phyloP scores from a whole-genome alignment of 2,113 vertebrate genomes.

The Syrmaticus mikado region DNA sequence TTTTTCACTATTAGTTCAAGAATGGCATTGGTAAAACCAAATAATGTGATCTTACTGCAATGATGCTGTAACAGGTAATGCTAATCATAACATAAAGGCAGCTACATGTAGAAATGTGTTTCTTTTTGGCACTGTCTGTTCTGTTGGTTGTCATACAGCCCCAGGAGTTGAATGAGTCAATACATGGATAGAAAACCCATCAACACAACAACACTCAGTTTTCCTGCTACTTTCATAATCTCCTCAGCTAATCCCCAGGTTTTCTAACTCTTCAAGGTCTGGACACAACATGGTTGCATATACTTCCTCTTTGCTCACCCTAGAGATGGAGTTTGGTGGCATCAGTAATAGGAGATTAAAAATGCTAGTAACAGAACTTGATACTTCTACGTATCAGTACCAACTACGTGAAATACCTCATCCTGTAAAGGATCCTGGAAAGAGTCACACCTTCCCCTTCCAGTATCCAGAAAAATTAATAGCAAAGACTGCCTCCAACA shows the following conservation, averaged over 20 bases:
- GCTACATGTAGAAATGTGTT: background rate
- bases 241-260: background rate
- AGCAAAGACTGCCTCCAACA: background rate
- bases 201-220: background rate
- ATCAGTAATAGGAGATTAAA: background rate
- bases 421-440: background rate
- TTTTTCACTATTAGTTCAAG: background rate
- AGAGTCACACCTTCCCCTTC: background rate
- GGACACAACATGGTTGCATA: background rate
- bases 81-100: background rate
- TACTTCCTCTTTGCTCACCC: background rate
- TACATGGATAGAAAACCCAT: background rate
- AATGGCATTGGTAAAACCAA: background rate
- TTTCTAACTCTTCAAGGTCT: background rate
- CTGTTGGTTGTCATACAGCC: background rate
- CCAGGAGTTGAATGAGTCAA: background rate
- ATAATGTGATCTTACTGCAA: background rate
- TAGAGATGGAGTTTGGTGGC: background rate
- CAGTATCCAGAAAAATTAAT: background rate
- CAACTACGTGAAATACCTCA: background rate
- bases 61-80: background rate
- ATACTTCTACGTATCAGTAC: background rate
- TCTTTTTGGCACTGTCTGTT: constrained; percentile 14
- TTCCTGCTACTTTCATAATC: background rate
- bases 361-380: background rate